These are phyloP conservation scores for Archilochus colubris DNA, from an alignment of 2,113 vertebrate genomes.

Conservation along the genomic window DNA sequence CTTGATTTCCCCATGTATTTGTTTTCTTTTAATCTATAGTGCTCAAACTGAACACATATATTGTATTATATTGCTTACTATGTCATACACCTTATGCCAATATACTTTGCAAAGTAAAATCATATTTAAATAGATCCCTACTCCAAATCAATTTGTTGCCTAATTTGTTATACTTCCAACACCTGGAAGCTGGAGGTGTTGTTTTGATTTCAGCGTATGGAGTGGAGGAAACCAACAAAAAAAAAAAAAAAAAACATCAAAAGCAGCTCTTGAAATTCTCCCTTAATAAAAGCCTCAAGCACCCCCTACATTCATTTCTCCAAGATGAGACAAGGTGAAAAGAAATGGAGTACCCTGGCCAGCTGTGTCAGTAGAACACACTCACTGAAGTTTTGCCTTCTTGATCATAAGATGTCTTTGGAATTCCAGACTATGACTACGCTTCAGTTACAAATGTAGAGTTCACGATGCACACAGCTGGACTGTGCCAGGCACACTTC, in stretches of 20 bases:
- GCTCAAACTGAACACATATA: neutral
- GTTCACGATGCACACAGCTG: fast-evolving
- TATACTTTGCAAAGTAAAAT: neutral
- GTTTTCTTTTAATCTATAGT: neutral
- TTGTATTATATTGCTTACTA: neutral
- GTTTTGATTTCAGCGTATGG: neutral
- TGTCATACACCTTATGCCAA: neutral
- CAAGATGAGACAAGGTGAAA: neutral
- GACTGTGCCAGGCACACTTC: neutral
- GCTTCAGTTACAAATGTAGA: fast-evolving
- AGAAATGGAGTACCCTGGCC: neutral
- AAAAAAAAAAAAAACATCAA: neutral
- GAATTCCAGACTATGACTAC: neutral
- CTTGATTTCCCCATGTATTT: neutral
- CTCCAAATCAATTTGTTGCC: neutral
- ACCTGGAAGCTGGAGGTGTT: neutral
- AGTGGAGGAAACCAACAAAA: neutral
- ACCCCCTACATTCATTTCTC: neutral
- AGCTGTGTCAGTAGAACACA: neutral
- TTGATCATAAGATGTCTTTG: neutral
- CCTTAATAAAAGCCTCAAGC: neutral
- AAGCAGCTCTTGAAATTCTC: neutral
- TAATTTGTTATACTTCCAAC: neutral
- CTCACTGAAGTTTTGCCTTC: neutral
- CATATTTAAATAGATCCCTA: neutral